Evolutionary conservation across 2,888 invertebrate species (phyloP), one percentile per base, ranked within the genome.

Genomic region (Biston betularia): DNA sequence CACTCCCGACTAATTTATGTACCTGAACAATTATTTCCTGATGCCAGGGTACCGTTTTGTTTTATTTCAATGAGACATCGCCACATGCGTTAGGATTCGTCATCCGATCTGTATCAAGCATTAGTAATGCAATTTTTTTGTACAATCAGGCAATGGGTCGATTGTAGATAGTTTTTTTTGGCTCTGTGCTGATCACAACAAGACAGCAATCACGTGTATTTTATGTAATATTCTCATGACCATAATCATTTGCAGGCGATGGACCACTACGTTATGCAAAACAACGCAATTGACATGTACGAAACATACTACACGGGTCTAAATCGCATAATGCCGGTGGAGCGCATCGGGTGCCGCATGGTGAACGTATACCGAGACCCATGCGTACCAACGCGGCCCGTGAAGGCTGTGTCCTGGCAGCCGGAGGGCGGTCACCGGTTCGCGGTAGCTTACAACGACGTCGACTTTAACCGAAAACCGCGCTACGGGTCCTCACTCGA

Each of bases 211-310:
- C 12, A 6, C 11, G 33, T 33, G 14, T 9, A 46, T 6, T 46
- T 46, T 6, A 12, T 46, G n/a, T 9, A n/a, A 15, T n/a, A 6
- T 12, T 44, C n/a, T 15, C n/a, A 46, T 8, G 8, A 49, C 34
- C 34, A 3, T 12, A 6, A 0, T 6, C n/a, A 10, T 15, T 57
- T 63, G 33, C 83, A 97, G 97, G 94, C 94, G 15, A 95, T 97
- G 95, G 98, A 98, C 81, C 96, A 97, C 80, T 96, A 96, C 80
- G 96, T 98, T 65, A 92, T 95, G 71, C 98, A 98, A 91, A 99
- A 99, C 89, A 98, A 98, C 88, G 97, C 98, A 0, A 95, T 98
- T 50, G 97, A 98, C 85, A 97, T 99, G 83, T 98, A 98, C 87
- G 96, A 97, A 82, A 96, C 97, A 73, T 98, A 98, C 88, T 98